Evolutionary conservation across 1,140 invertebrate genomes (phyloP).

Genomic region (Homalodisca vitripennis): DNA sequence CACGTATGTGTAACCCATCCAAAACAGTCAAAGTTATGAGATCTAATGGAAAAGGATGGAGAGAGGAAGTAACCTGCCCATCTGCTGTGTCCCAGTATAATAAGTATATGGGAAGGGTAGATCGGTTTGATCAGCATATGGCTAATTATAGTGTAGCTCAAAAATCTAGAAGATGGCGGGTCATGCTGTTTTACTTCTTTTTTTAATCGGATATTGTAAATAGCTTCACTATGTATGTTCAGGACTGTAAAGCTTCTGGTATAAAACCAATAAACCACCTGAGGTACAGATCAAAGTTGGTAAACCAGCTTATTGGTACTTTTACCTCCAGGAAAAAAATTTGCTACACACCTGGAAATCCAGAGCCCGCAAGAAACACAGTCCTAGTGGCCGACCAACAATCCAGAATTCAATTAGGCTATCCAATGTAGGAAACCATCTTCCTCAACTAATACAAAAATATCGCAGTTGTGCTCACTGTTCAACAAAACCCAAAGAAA

Average conservation of each 20-base stretch:
- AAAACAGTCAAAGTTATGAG: constrained; percentile 12
- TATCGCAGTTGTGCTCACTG: too few relatives aligned
- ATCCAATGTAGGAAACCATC: too few relatives aligned
- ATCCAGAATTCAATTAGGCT: too few relatives aligned
- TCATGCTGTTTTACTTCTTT: constrained; percentile 33
- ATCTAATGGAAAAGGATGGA: constrained; percentile 25
- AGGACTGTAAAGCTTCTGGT: constrained; percentile 18
- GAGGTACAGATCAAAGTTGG: constrained; percentile 16
- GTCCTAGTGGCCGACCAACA: too few relatives aligned
- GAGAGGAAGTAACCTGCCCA: constrained; percentile 33
- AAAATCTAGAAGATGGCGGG: constrained; percentile 31
- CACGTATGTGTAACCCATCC: constrained; percentile 24
- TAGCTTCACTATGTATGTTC: constrained; percentile 29
- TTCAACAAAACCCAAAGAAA: too few relatives aligned
- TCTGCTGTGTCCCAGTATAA: constrained; percentile 35
- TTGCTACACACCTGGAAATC: not conserved
- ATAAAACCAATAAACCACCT: constrained; percentile 5
- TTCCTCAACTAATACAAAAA: too few relatives aligned
- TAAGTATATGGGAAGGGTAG: constrained; percentile 39
- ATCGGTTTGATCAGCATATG: constrained; percentile 37
- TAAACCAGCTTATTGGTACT: constrained; percentile 16
- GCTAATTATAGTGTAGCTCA: constrained; percentile 16
- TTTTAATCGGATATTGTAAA: constrained; percentile 35
- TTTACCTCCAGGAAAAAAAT: constrained; percentile 20
- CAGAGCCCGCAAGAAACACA: not conserved